These are phyloP conservation scores for Tetragnatha versicolor DNA, from an alignment of 1,140 invertebrate species.

Conservation along the genomic window DNA sequence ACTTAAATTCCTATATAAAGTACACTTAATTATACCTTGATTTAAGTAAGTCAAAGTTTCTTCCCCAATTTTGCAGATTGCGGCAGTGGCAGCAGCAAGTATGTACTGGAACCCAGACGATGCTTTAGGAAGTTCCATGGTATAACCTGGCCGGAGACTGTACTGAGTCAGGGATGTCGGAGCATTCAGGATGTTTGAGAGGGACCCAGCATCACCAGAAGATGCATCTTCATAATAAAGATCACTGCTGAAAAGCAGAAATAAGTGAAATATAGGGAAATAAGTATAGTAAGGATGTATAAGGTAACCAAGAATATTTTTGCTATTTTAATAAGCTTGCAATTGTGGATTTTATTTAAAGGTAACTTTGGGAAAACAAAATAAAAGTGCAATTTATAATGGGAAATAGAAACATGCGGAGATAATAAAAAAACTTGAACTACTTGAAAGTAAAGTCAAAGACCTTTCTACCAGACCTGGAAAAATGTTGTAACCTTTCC, in stretches of 20 bases:
- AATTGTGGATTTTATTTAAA: too few relatives aligned
- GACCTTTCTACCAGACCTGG: too few relatives aligned
- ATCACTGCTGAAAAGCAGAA: not conserved
- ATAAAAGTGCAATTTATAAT: too few relatives aligned
- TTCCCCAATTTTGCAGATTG: constrained; percentile 93
- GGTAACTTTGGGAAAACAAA: too few relatives aligned
- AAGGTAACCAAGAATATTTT: too few relatives aligned
- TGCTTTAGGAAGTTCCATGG: not conserved
- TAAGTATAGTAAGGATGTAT: not conserved
- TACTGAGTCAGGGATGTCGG: not conserved
- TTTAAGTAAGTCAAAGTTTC: constrained; percentile 95
- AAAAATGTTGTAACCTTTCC: too few relatives aligned
- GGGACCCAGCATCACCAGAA: not conserved
- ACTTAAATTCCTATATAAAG: not conserved
- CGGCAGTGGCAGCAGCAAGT: constrained; percentile 91
- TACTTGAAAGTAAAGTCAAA: too few relatives aligned
- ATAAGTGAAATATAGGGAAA: not conserved
- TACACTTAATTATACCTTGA: constrained; percentile 71
- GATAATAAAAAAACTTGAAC: too few relatives aligned
- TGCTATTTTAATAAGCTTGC: too few relatives aligned
- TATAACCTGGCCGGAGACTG: constrained; percentile 30
- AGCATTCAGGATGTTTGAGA: not conserved
- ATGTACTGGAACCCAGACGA: constrained; percentile 82
- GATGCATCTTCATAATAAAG: not conserved
- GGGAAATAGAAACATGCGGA: too few relatives aligned